Evolutionary conservation across 1,140 invertebrate species (phyloP).

Genomic region (Drosophila busckii): DNA sequence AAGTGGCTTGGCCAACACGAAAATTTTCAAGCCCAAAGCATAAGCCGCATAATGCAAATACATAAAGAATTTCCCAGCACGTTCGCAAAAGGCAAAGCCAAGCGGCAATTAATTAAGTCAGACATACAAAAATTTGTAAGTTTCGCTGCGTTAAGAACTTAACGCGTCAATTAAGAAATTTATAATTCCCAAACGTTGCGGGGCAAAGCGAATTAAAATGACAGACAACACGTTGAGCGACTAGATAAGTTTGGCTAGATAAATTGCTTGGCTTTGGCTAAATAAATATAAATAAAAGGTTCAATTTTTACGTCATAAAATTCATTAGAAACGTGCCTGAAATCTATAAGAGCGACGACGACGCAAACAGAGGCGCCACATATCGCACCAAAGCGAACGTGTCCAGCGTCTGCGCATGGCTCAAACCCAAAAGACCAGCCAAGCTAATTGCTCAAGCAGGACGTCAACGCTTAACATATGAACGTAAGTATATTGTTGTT

Average conservation of each 20-base stretch:
- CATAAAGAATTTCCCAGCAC: constrained; percentile 62
- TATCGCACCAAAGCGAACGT: constrained; percentile 59
- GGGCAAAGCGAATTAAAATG: constrained; percentile 57
- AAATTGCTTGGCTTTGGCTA: constrained; percentile 13
- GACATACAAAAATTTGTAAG: constrained; percentile 3
- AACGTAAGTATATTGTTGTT: constrained; percentile 16
- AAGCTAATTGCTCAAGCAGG: constrained; percentile 30
- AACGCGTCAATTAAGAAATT: constrained; percentile 53
- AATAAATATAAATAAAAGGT: constrained; percentile 58
- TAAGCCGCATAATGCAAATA: constrained; percentile 53
- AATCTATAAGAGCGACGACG: constrained; percentile 48
- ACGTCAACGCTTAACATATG: constrained; percentile 8
- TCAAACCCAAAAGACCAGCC: constrained; percentile 10
- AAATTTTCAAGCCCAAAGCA: constrained; percentile 1
- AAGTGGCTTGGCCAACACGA: constrained; percentile 5
- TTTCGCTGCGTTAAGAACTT: constrained; percentile 22
- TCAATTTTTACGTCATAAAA: constrained; percentile 71
- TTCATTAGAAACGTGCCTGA: constrained; percentile 69
- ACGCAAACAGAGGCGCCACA: constrained; percentile 46
- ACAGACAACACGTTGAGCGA: constrained; percentile 33
- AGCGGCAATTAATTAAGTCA: constrained; percentile 63
- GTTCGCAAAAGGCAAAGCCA: constrained; percentile 52
- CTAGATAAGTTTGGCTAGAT: constrained; percentile 17
- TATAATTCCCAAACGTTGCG: constrained; percentile 43
- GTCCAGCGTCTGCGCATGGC: constrained; percentile 61